Evolutionary conservation across 1,140 invertebrate species (phyloP), one percentile per base, ranked within the genome.

Genomic region (Megalopta genalis): DNA sequence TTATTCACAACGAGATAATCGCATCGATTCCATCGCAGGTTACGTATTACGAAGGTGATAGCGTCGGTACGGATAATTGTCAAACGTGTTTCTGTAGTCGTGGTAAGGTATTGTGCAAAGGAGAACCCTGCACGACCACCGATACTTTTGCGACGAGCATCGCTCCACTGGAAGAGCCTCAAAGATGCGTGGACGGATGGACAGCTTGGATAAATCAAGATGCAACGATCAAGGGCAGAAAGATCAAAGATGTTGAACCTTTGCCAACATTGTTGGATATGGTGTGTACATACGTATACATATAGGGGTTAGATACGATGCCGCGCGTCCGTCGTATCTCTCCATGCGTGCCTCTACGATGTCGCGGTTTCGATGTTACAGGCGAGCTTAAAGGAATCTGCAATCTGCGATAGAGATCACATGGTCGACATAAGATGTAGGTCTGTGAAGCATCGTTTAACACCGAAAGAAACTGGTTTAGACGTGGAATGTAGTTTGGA

Each of bases 371-470:
- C 10, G 21, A 72, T 64, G 82, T 86, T 83, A 68, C 63, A 88
- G 86, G 92, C 93, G 37, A 88, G 86, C 14, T 39, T 94, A 6
- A 74, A 89, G 14, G 92, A 91, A 21, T 90, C 89, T 0, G 91
- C 93, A n/a, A 92, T 94, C 86, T 96, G 96, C 87, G 86, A 90
- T 4, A 81, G 83, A 23, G 91, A 94, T 0, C 92, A 94, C 80
- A 97, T 98, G 94, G 92, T 91, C 2, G 94, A 95, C 63, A 96
- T 98, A 73, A 94, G 95, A 90, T 98, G 97, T 85, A 93, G 97
- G 42, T 95, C 95, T 0, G 94, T 95, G 2, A 92, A 92, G 0
- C 94, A 93, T 2, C 94, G 96, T 71, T 92, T 94, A 62, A 91
- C 93, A 5, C 92, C 95, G 1, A 96, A 96, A 87, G 94, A 95